Conservation (phyloP, 2,888 invertebrate genomes). For the Drosophila setosimentum region DNA sequence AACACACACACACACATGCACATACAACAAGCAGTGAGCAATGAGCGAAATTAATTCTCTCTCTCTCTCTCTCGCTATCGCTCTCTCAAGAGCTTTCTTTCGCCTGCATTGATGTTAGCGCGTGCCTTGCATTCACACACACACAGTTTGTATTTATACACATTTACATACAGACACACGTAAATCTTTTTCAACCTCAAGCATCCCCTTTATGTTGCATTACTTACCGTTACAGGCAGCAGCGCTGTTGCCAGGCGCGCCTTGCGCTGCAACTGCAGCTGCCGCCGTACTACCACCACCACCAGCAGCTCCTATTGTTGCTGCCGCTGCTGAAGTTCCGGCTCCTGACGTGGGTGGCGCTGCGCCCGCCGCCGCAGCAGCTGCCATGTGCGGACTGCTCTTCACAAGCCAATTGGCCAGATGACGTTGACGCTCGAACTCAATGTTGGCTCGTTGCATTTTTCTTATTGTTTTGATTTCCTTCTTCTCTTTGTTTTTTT, state of each 20-base stretch:
- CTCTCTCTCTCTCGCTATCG: conserved; percentile 9
- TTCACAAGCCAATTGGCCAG: conserved; percentile 85
- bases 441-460: conserved; percentile 85
- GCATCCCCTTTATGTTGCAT: conserved; percentile 24
- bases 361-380: conserved; percentile 72
- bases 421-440: conserved; percentile 85
- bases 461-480: conserved; percentile 72
- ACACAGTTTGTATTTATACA: neutral
- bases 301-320: conserved; percentile 39
- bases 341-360: conserved; percentile 54
- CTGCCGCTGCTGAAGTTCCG: conserved; percentile 39
- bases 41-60: conserved; percentile 41
- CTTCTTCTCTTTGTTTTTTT: too few species aligned
- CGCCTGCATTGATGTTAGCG: conserved; percentile 40
- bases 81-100: conserved; percentile 7
- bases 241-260: conserved; percentile 67
- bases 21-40: conserved; percentile 20
- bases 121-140: conserved; percentile 54
- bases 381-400: conserved; percentile 85
- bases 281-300: conserved; percentile 47
- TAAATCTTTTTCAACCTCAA: conserved; percentile 25
- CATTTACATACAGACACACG: conserved; percentile 12
- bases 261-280: conserved; percentile 37
- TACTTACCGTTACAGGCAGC: conserved; percentile 78
- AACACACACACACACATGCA: neutral